Percentiles rank a stretch among this genome's conserved stretches.
phyloP scores from a whole-genome alignment of 2,888 invertebrate genomes.

The Marasmarcha lunaedactyla region DNA sequence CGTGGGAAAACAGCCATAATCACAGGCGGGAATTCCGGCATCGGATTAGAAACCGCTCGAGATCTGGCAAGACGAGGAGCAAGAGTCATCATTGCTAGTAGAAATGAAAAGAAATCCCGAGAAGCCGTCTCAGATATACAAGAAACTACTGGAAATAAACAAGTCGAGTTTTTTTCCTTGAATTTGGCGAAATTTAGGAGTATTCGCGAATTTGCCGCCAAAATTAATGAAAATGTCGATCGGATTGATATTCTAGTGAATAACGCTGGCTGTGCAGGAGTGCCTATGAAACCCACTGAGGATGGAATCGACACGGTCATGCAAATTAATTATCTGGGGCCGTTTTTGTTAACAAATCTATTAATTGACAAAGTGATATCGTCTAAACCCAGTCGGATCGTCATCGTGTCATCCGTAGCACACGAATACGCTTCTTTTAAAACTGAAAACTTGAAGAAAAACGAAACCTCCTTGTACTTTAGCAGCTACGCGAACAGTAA shows the following conservation, averaged over 20 bases:
- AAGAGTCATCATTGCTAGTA: slow-evolving; percentile 79
- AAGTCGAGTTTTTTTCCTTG: slow-evolving; percentile 70
- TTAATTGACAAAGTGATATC: slow-evolving; percentile 56
- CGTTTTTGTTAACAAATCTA: slow-evolving; percentile 78
- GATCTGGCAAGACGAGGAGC: slow-evolving; percentile 80
- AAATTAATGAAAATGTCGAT: slow-evolving; percentile 58
- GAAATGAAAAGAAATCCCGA: slow-evolving; percentile 78
- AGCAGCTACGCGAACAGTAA: slow-evolving; percentile 58
- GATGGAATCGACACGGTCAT: slow-evolving; percentile 73
- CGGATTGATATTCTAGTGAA: slow-evolving; percentile 73
- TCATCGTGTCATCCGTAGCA: slow-evolving; percentile 46
- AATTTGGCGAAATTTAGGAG: slow-evolving; percentile 63
- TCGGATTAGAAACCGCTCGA: slow-evolving; percentile 81
- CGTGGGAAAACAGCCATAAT: slow-evolving; percentile 75
- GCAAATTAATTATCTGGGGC: slow-evolving; percentile 79
- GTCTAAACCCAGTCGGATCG: slow-evolving; percentile 48
- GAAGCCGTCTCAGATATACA: slow-evolving; percentile 77
- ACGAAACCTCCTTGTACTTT: not conserved
- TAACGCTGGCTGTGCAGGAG: slow-evolving; percentile 68
- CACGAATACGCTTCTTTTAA: slow-evolving; percentile 61
- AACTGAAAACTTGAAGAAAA: slow-evolving; percentile 21
- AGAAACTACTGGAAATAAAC: slow-evolving; percentile 75
- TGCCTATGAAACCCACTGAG: slow-evolving; percentile 46
- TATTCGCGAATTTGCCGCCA: slow-evolving; percentile 71
- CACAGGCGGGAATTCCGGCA: slow-evolving; percentile 86